Base-by-base conservation (phyloP, 2,797 vertebrate genomes). In the Bovichtus variegatus region DNA sequence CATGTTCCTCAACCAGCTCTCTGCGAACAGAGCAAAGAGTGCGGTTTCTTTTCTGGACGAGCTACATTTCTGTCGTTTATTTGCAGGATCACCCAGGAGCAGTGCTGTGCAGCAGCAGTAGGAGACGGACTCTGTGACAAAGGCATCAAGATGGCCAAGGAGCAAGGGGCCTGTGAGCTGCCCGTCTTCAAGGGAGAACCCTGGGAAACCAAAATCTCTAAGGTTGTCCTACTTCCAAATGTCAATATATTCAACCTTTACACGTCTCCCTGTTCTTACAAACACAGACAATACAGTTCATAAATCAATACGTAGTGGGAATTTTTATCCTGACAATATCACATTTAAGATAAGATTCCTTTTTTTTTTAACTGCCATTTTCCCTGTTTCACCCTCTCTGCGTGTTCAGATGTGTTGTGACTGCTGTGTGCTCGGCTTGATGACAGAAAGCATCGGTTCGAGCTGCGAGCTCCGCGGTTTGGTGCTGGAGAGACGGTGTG, bases 341-440 rank as follows among this genome's bases (percentile, higher is more conserved):
- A 12, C 29, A 18, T 63, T 18, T 18, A 8, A 54, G 34, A 73
- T 38, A 18, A 41, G n/a, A 36, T 57, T 70, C 25, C 0, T 61
- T 53, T 5, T 19, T n/a, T 34, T 21, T 21, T 19, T n/a, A 25
- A 27, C 25, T 62, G 23, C 43, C 18, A 60, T 18, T 61, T 11
- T 43, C 29, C 18, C 25, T 9, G 1, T 49, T 6, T 15, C 15
- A 3, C 53, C 18, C 36, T 62, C 51, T 61, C 34, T 21, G 29
- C 41, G 31, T 18, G 15, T 87, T 51, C 19, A 99, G 97, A 91
- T 83, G 16, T 99, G 97, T 44, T 99, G 97, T 72, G 94, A 96
- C 79, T 98, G 97, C 89, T 99, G 97, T 67, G 60, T 93, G 76
- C 93, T 99, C 72, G 97, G 97, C 2, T 89, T 92, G 61, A 84